Conservation (phyloP, 2,888 invertebrate species). For the Nymphalis c-album region DNA sequence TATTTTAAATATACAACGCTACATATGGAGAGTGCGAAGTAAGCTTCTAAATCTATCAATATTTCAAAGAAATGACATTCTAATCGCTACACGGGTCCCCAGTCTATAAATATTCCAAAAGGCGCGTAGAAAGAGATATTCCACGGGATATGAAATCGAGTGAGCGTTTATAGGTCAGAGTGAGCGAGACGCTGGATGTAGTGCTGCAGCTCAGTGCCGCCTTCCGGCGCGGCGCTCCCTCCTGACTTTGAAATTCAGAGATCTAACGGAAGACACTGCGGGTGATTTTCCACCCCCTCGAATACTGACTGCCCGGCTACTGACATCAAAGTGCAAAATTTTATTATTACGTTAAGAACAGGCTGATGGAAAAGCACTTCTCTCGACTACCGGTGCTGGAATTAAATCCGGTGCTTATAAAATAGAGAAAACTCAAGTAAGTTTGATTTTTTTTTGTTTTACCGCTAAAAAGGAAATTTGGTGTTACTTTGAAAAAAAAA, state of each 20-base stretch:
- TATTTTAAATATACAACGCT: slow-evolving; percentile 65
- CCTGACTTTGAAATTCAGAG: slow-evolving; percentile 52
- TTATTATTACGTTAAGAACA: slow-evolving; percentile 65
- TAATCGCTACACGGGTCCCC: slow-evolving; percentile 66
- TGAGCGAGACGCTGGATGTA: slow-evolving; percentile 48
- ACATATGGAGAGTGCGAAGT: slow-evolving; percentile 60
- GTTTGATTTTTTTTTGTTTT: slow-evolving; percentile 1
- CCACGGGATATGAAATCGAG: slow-evolving; percentile 47
- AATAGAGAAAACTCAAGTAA: background rate
- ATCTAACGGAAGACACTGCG: slow-evolving; percentile 55
- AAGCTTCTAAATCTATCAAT: slow-evolving; percentile 60
- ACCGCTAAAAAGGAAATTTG: too few relatives aligned
- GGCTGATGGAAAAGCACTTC: slow-evolving; percentile 53
- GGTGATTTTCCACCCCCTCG: slow-evolving; percentile 65
- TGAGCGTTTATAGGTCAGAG: slow-evolving; percentile 69
- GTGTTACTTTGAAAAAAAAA: too few relatives aligned
- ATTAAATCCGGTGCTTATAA: slow-evolving; percentile 54
- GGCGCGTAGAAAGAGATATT: slow-evolving; percentile 63
- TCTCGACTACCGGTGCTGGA: slow-evolving; percentile 45
- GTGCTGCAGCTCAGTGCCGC: slow-evolving; percentile 56
- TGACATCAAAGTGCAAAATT: slow-evolving; percentile 74
- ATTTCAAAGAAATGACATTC: slow-evolving; percentile 69
- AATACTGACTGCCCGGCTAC: slow-evolving; percentile 47
- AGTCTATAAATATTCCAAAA: slow-evolving; percentile 73
- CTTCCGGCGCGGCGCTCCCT: slow-evolving; percentile 54